phyloP scores from a whole-genome alignment of 2,888 invertebrate genomes.

The Steinernema scapterisci region DNA sequence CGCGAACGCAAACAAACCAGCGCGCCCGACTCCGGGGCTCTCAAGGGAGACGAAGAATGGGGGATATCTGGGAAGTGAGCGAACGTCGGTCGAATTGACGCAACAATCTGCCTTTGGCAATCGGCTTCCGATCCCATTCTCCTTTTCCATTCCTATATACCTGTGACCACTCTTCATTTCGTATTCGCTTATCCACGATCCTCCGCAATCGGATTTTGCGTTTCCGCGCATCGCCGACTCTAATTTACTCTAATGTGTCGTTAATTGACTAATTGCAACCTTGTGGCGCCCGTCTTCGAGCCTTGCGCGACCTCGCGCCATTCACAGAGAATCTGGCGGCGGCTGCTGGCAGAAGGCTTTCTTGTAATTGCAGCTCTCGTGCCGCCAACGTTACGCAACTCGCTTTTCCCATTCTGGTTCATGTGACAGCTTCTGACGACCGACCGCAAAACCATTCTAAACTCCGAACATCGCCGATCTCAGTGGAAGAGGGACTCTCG shows the following conservation, averaged over 20 bases:
- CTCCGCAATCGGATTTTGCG: constrained; percentile 7
- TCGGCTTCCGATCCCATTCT: neutral
- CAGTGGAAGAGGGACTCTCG: neutral
- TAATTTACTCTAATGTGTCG: constrained; percentile 31
- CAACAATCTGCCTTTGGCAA: too few relatives aligned
- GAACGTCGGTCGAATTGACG: neutral
- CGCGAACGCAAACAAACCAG: constrained; percentile 2
- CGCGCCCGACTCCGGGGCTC: neutral
- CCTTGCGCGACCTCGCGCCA: constrained; percentile 17
- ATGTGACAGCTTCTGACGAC: neutral
- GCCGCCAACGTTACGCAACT: constrained; percentile 25
- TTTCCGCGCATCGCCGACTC: constrained; percentile 21
- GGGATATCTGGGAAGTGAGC: neutral
- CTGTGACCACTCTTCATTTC: neutral
- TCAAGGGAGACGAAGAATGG: neutral
- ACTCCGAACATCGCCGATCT: neutral
- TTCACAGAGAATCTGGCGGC: neutral
- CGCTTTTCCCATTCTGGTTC: neutral
- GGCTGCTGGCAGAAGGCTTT: constrained; percentile 25
- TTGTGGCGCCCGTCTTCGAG: neutral
- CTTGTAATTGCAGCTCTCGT: constrained; percentile 5
- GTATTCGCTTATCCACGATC: neutral
- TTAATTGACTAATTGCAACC: constrained; percentile 32
- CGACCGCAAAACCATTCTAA: neutral
- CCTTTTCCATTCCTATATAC: neutral